Conservation (phyloP, 92 coral and sea anemone species). For the Parazoanthus atlanticus region DNA sequence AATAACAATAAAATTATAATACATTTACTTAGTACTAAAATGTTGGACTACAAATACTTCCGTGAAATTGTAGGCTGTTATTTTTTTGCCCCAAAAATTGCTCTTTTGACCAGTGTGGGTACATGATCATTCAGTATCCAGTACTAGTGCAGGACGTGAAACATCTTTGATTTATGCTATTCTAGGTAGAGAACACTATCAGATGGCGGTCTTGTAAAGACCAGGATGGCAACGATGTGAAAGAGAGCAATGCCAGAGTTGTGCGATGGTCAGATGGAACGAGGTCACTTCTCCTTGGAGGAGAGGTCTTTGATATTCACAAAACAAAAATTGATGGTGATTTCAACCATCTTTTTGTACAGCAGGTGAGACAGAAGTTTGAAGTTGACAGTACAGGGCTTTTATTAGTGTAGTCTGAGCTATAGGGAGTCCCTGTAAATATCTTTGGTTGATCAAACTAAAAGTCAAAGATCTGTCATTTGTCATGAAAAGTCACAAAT, state of each 20-base stretch:
- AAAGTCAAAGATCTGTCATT: too few species aligned
- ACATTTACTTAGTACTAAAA: too few species aligned
- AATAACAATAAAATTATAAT: too few species aligned
- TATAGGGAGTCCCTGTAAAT: too few species aligned
- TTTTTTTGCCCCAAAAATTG: too few species aligned
- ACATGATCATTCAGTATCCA: too few species aligned
- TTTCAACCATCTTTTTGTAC: slow-evolving; percentile 95
- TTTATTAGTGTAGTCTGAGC: neutral
- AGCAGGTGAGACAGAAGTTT: slow-evolving; percentile 69
- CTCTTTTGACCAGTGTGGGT: too few species aligned
- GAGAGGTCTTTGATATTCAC: slow-evolving; percentile 97
- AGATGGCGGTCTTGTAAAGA: slow-evolving; percentile 94
- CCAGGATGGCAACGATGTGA: slow-evolving; percentile 88
- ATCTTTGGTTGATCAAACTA: too few species aligned
- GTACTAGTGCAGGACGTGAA: too few species aligned
- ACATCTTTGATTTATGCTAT: neutral
- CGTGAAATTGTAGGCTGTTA: too few species aligned
- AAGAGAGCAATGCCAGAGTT: slow-evolving; percentile 96
- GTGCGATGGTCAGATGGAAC: slow-evolving; percentile 99
- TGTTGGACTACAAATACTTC: too few species aligned
- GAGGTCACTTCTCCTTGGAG: slow-evolving; percentile 85
- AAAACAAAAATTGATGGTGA: slow-evolving; percentile 94
- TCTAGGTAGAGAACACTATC: slow-evolving; percentile 93
- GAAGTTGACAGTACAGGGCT: neutral
- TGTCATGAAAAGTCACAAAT: too few species aligned